Evolutionary conservation across 2,888 invertebrate species (phyloP), one percentile per base, ranked within the genome.

Genomic region (Apamea sordens): DNA sequence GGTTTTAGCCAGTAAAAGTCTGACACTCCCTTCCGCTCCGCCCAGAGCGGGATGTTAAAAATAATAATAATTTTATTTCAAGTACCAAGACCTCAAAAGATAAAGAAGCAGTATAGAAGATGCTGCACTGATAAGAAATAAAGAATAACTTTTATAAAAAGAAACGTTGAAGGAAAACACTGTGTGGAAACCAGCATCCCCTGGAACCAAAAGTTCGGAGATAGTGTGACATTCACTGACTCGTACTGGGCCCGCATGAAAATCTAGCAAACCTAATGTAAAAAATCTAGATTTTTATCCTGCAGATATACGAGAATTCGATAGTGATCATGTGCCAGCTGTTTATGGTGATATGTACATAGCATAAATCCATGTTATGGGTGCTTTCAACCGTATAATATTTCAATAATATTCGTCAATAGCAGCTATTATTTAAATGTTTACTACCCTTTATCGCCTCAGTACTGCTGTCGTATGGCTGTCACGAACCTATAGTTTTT

Each of bases 361-460:
- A 24, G 32, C 79, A 59, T 72, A 85, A 79, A 79, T 74, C 74
- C 44, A 74, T 61, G 41, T 64, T 68, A 79, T 65, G 21, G 85
- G 71, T 83, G 47, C 76, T 86, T 76, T 28, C 68, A 68, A n/a
- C 44, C 68, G 85, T 84, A 86, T 86, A 83, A 79, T 76, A 72
- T 63, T 65, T 56, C 73, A 67, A 86, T 84, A 83, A 86, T 64
- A 76, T 67, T 63, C 73, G 72, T 84, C 73, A 69, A 64, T 67
- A 63, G 24, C 53, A 68, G 87, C 85, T 56, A 78, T 86, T 77
- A 84, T 85, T 85, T 44, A 79, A 86, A 85, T 76, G 63, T 79
- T 67, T 59, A 86, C 75, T 76, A 84, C 74, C 50, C 44, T 73
- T 71, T 76, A 63, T 75, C n/a, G 47, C 50, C 41, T 70, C n/a